phyloP scores from a whole-genome alignment of 2,797 vertebrate species.

The Dendrocincla fuliginosa region DNA sequence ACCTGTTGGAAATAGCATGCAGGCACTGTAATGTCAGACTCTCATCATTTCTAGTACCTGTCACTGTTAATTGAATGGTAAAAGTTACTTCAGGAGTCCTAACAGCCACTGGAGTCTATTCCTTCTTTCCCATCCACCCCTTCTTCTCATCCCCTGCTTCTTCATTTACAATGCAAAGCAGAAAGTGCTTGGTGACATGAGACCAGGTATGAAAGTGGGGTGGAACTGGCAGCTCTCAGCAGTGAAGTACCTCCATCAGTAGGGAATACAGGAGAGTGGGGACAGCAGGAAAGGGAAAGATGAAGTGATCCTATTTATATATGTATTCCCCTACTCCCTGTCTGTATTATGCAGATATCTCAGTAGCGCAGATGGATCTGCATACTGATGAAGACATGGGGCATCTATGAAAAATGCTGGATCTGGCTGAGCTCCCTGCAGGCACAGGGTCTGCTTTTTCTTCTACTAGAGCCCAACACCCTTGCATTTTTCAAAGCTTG shows the following conservation, averaged over 20 bases:
- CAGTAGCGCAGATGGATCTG: conserved; percentile 33
- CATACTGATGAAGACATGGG: conserved; percentile 63
- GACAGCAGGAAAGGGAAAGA: conserved; percentile 37
- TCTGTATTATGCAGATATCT: conserved; percentile 63
- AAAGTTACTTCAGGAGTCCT: background rate
- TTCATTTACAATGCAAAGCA: background rate
- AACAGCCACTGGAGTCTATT: background rate
- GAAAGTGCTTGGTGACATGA: background rate
- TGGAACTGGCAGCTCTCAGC: background rate
- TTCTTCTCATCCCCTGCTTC: background rate
- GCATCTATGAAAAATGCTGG: conserved; percentile 18
- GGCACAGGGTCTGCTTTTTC: background rate
- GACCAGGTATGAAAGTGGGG: background rate
- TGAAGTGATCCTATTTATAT: conserved; percentile 56
- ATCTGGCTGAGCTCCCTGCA: conserved; percentile 35
- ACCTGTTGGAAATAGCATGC: background rate
- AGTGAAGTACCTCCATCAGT: background rate
- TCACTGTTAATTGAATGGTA: background rate
- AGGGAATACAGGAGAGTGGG: background rate
- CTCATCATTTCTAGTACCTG: background rate
- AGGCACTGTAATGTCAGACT: background rate
- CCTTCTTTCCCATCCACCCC: background rate
- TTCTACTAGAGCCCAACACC: background rate
- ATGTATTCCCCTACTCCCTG: conserved; percentile 42
- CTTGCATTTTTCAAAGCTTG: conserved; percentile 15